A percentile compares a stretch with the other conserved stretches of the same genome.
Conservation (phyloP, 2,888 invertebrate species). For the Eumerus sabulonum region DNA sequence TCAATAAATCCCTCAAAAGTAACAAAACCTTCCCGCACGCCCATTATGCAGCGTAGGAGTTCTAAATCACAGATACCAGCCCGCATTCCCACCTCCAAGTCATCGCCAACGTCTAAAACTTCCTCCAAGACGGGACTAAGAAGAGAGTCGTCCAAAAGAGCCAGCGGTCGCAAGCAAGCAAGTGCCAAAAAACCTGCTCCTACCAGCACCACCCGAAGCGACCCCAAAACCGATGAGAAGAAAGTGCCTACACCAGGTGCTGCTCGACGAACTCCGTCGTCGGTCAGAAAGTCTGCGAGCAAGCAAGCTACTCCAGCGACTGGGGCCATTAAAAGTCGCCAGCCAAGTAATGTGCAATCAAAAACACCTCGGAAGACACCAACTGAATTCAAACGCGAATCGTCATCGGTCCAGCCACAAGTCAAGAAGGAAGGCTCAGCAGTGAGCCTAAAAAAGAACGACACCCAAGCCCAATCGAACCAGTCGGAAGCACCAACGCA, state of each 20-base stretch:
- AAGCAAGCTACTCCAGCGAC: slow-evolving; percentile 16
- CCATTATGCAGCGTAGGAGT: slow-evolving; percentile 57
- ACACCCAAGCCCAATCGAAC: slow-evolving; percentile 11
- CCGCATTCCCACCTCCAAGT: slow-evolving; percentile 65
- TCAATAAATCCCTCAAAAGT: slow-evolving; percentile 73
- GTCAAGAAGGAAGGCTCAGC: slow-evolving; percentile 60
- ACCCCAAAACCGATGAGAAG: slow-evolving; percentile 6
- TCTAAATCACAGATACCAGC: slow-evolving; percentile 75
- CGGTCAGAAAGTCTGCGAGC: slow-evolving; percentile 44
- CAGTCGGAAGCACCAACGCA: slow-evolving; percentile 11
- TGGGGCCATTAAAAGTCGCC: slow-evolving; percentile 46
- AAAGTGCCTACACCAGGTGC: slow-evolving; percentile 11
- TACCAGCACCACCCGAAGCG: too few relatives aligned
- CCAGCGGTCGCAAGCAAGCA: slow-evolving; percentile 71
- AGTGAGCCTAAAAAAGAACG: slow-evolving; percentile 53
- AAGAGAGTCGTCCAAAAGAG: slow-evolving; percentile 50
- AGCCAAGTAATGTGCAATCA: slow-evolving; percentile 69
- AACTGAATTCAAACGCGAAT: slow-evolving; percentile 66
- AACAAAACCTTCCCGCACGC: slow-evolving; percentile 26
- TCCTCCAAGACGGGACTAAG: slow-evolving; percentile 38
- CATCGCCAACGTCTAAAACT: slow-evolving; percentile 59
- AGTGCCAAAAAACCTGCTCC: slow-evolving; percentile 77
- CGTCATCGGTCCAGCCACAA: slow-evolving; percentile 62
- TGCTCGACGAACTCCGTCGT: slow-evolving; percentile 67
- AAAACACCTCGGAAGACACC: slow-evolving; percentile 59